phyloP scores from a whole-genome alignment of 2,888 invertebrate genomes.

The Pristionchus arcanus region DNA sequence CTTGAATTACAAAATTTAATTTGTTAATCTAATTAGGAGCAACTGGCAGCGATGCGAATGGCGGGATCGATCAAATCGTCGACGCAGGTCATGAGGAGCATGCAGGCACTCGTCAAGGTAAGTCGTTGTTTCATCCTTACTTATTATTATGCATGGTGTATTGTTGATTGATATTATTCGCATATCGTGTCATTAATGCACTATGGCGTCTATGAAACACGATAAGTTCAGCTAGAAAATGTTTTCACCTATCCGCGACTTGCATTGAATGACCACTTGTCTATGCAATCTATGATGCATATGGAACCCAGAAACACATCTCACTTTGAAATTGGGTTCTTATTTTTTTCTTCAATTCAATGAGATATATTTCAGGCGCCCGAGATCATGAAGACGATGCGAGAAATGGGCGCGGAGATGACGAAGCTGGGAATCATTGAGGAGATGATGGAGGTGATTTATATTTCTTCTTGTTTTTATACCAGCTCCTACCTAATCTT shows the following conservation, averaged over 20 bases:
- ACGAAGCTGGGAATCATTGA: slow-evolving; percentile 96
- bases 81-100: slow-evolving; percentile 98
- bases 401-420: slow-evolving; percentile 98
- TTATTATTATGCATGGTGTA: not conserved
- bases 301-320: too few species aligned
- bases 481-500: not conserved
- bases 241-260: too few species aligned
- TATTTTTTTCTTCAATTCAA: too few species aligned
- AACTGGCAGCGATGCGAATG: slow-evolving; percentile 90
- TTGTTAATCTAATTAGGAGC: slow-evolving; percentile 83
- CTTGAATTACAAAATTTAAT: not conserved
- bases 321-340: too few species aligned
- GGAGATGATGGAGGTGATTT: slow-evolving; percentile 89
- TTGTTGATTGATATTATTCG: too few species aligned
- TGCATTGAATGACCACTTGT: too few species aligned
- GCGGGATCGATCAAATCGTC: slow-evolving; percentile 87
- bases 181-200: not conserved
- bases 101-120: slow-evolving; percentile 87
- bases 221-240: too few species aligned
- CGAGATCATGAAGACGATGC: slow-evolving; percentile 96
- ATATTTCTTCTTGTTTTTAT: not conserved
- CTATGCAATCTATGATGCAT: too few species aligned
- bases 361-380: slow-evolving; percentile 89
- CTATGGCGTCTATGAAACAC: not conserved
- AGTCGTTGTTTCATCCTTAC: not conserved